Evolutionary conservation across 1,140 invertebrate species (phyloP).

Genomic region (Orchesella cincta): DNA sequence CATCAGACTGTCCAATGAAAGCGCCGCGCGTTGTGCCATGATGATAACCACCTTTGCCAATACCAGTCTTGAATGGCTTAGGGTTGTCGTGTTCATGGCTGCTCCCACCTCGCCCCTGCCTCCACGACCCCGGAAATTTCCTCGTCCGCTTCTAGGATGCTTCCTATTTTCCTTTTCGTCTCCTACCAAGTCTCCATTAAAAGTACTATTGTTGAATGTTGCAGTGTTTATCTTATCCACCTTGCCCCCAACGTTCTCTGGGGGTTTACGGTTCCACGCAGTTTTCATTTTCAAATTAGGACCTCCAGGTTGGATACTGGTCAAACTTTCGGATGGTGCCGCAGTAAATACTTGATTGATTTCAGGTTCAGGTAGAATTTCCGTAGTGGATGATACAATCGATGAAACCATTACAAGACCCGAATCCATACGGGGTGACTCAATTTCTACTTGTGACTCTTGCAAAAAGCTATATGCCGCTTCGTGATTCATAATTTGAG

Average conservation of each 20-base stretch:
- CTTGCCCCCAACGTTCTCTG: neutral
- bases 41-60: neutral
- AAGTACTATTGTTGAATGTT: neutral
- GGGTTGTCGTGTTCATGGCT: neutral
- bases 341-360: neutral
- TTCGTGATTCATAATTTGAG: neutral
- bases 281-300: constrained; percentile 9
- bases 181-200: neutral
- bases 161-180: neutral
- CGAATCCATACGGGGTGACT: constrained; percentile 49
- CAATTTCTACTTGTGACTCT: constrained; percentile 48
- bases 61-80: neutral
- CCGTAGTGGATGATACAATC: constrained; percentile 27
- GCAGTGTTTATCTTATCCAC: neutral
- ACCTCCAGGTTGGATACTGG: neutral
- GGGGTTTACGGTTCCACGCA: neutral
- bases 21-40: neutral
- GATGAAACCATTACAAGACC: constrained; percentile 47
- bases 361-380: constrained; percentile 8
- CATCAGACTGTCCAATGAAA: constrained; percentile 13
- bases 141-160: neutral
- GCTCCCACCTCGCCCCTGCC: neutral
- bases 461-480: constrained; percentile 48
- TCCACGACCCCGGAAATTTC: constrained; percentile 6
- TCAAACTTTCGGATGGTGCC: neutral